Conservation (phyloP, 2,888 invertebrate species). For the Drosophila eohydei region DNA sequence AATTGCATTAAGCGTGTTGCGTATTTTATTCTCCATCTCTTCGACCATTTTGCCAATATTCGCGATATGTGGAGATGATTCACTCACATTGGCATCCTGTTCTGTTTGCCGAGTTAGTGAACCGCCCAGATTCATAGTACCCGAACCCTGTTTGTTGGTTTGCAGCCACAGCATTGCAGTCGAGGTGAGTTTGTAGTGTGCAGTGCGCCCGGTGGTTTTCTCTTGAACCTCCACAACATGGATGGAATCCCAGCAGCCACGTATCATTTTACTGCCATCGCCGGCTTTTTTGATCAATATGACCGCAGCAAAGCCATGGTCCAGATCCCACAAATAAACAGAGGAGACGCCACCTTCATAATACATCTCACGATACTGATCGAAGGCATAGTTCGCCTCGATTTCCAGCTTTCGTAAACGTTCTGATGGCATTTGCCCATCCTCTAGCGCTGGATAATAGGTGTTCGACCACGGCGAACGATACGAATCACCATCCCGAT, state of each 20-base stretch:
- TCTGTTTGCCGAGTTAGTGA: slow-evolving; percentile 98
- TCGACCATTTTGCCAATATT: slow-evolving; percentile 99
- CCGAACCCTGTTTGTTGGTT: slow-evolving; percentile 97
- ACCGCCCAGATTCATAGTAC: slow-evolving; percentile 99
- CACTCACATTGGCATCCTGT: slow-evolving; percentile 95
- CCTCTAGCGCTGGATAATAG: slow-evolving; percentile 98
- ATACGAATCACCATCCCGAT: slow-evolving; percentile 99
- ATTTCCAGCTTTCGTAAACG: slow-evolving; percentile 97
- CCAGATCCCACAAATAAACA: slow-evolving; percentile 99
- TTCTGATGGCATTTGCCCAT: slow-evolving; percentile 99
- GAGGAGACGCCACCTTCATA: slow-evolving; percentile 99
- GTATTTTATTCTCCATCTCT: slow-evolving; percentile 99
- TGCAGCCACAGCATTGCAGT: slow-evolving; percentile 99
- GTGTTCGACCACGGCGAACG: slow-evolving; percentile 99
- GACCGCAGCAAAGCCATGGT: slow-evolving; percentile 99
- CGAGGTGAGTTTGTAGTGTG: slow-evolving; percentile 99
- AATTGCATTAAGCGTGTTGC: slow-evolving; percentile 98
- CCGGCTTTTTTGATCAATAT: slow-evolving; percentile 99
- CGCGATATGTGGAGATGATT: slow-evolving; percentile 98
- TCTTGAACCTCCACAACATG: slow-evolving; percentile 99
- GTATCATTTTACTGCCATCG: slow-evolving; percentile 98
- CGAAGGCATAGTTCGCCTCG: slow-evolving; percentile 99
- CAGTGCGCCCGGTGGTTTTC: slow-evolving; percentile 96
- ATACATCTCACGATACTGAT: slow-evolving; percentile 99
- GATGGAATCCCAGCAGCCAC: slow-evolving; percentile 99